phyloP scores from a whole-genome alignment of 2,888 invertebrate genomes.

The Sminthurinus aureus region DNA sequence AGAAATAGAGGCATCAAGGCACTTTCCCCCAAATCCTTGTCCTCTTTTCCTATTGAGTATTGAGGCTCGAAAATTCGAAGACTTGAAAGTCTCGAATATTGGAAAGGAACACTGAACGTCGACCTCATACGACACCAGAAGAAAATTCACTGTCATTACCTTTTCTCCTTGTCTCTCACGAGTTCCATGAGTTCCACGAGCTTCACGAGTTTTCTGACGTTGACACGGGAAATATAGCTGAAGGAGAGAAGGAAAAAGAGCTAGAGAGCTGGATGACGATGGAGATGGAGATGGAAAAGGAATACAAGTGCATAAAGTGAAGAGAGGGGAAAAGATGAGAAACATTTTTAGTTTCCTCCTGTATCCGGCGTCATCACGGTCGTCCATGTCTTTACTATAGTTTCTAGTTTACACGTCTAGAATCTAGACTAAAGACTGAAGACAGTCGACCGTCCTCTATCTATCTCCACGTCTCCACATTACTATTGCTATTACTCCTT shows the following conservation, averaged over 20 bases:
- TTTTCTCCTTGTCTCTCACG: background rate
- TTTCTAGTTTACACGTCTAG: background rate
- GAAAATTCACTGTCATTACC: conserved; percentile 4
- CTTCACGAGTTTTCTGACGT: background rate
- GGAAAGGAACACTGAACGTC: background rate
- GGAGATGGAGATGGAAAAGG: conserved; percentile 3
- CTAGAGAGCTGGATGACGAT: background rate
- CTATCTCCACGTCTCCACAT: no score
- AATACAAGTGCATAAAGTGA: no score
- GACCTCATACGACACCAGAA: background rate
- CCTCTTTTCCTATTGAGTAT: no score
- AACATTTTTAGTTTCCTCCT: background rate
- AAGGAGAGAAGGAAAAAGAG: conserved; percentile 9
- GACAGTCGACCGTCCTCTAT: no score
- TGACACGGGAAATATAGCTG: conserved; percentile 7
- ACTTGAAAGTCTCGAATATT: background rate
- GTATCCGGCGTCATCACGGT: background rate
- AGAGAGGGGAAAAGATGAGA: background rate
- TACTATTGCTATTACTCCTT: background rate
- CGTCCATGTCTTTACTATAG: background rate
- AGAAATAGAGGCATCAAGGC: background rate
- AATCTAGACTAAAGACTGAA: no score
- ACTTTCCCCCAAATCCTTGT: no score
- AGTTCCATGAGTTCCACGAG: background rate
- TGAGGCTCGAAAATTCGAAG: background rate